Percentiles rank a stretch among this genome's conserved stretches.
These are phyloP conservation scores for Colletes gigas DNA, from an alignment of 1,140 invertebrate genomes.

Conservation along the genomic window DNA sequence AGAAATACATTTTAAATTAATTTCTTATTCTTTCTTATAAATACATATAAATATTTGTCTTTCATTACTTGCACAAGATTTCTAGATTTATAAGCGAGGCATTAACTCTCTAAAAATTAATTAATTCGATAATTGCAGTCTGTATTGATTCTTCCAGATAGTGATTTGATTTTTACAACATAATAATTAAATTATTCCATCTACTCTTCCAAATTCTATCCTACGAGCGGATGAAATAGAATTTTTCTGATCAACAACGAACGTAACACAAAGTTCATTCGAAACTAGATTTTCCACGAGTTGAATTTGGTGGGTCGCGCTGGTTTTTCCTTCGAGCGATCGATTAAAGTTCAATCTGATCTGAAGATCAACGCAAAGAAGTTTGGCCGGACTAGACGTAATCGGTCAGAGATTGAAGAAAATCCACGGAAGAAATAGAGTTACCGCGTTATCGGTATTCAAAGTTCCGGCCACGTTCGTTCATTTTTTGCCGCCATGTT, in stretches of 20 bases:
- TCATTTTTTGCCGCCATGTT: background rate
- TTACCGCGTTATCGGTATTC: background rate
- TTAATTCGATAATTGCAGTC: too few species aligned
- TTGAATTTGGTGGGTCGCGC: background rate
- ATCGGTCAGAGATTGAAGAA: constrained; percentile 7
- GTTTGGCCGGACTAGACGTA: background rate
- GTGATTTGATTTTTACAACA: too few species aligned
- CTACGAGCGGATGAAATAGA: background rate
- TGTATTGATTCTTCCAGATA: too few species aligned
- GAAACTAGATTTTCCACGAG: background rate
- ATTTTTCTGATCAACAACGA: constrained; percentile 4
- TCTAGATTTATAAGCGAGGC: too few species aligned
- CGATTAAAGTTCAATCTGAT: constrained; percentile 25
- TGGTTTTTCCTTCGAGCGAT: constrained; percentile 10
- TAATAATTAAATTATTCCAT: too few species aligned
- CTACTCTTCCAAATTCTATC: too few species aligned
- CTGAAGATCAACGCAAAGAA: constrained; percentile 1
- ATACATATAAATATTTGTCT: too few species aligned
- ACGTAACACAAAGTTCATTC: background rate
- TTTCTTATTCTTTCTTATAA: too few species aligned
- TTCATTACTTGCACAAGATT: too few species aligned
- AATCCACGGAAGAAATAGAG: background rate
- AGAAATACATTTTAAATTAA: too few species aligned
- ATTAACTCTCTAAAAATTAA: too few species aligned
- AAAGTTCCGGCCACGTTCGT: constrained; percentile 3